phyloP scores from a whole-genome alignment of 2,797 vertebrate species.

The Acropternis orthonyx region DNA sequence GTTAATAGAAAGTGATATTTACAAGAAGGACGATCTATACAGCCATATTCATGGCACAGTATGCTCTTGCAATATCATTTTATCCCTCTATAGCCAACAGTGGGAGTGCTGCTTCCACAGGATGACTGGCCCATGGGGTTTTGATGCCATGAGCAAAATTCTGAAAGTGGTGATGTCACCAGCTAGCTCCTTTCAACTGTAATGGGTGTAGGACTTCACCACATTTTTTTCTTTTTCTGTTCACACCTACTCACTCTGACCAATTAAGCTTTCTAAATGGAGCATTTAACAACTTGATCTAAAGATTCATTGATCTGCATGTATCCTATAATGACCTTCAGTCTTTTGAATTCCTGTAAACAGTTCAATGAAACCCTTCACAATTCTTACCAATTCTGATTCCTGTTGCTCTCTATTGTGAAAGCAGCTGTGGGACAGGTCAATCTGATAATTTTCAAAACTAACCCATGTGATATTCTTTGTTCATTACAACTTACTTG shows the following conservation, averaged over 20 bases:
- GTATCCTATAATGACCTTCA: background rate
- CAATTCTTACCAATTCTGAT: background rate
- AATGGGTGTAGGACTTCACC: background rate
- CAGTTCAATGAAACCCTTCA: background rate
- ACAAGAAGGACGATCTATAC: background rate
- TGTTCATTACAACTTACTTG: background rate
- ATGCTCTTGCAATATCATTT: background rate
- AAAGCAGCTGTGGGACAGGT: background rate
- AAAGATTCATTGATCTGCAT: background rate
- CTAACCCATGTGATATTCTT: background rate
- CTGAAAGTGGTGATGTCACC: background rate
- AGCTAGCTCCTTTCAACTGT: background rate
- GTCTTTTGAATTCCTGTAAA: background rate
- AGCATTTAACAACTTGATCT: background rate
- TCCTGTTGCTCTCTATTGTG: background rate
- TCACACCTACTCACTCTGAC: background rate
- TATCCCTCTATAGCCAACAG: background rate
- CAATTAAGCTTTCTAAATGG: background rate
- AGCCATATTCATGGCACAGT: background rate
- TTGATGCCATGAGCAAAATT: background rate
- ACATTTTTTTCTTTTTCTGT: background rate
- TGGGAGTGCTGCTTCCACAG: background rate
- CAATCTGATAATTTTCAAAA: background rate
- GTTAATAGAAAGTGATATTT: background rate
- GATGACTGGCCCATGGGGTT: background rate